A percentile compares a stretch with the other conserved stretches of the same genome.
These are phyloP conservation scores for Oceanodroma leucorhoa DNA, from an alignment of 2,797 vertebrate genomes.

Conservation along the genomic window DNA sequence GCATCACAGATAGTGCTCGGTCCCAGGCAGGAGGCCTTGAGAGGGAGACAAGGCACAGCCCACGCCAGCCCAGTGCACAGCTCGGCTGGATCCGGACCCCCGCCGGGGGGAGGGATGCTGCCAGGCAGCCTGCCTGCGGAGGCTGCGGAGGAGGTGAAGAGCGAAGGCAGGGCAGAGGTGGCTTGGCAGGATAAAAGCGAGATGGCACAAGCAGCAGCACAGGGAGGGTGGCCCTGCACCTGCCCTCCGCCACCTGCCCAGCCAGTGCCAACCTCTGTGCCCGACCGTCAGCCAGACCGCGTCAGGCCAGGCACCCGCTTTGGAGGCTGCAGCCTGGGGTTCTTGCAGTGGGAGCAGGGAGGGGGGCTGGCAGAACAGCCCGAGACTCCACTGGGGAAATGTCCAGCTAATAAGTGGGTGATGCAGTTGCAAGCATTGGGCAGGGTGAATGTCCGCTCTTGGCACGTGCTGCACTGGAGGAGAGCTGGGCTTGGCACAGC, in stretches of 20 bases:
- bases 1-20: neutral
- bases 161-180: neutral
- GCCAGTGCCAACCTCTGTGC: accelerated
- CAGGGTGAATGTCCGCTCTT: neutral
- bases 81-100: neutral
- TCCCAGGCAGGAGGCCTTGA: conserved; percentile 2
- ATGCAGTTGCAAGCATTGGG: accelerated
- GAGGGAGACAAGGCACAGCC: neutral
- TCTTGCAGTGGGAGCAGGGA: neutral
- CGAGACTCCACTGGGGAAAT: accelerated
- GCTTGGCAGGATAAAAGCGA: neutral
- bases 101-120: neutral
- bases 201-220: neutral
- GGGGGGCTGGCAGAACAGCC: neutral
- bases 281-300: accelerated
- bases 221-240: neutral
- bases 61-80: neutral
- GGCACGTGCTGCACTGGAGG: neutral
- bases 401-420: accelerated
- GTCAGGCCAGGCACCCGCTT: accelerated
- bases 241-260: neutral
- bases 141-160: neutral
- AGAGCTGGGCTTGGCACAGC: neutral
- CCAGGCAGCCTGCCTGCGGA: neutral
- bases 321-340: accelerated